phyloP scores from a whole-genome alignment of 2,113 vertebrate genomes.

The Scomber japonicus region DNA sequence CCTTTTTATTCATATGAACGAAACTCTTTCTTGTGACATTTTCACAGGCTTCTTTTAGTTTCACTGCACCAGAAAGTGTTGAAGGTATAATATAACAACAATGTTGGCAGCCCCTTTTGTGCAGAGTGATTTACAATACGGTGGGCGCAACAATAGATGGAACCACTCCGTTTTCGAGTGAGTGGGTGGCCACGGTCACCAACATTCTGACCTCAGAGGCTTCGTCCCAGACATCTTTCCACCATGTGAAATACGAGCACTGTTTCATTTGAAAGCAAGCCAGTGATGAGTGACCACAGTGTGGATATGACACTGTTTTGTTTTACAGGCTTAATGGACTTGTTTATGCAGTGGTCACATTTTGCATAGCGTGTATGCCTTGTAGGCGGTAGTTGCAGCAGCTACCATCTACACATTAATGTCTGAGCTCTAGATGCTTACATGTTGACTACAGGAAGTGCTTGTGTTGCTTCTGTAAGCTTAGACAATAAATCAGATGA shows the following conservation, averaged over 20 bases:
- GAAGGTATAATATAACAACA: constrained; percentile 20
- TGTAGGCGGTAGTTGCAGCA: constrained; percentile 5
- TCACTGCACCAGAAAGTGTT: neutral
- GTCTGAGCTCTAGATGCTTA: too few relatives aligned
- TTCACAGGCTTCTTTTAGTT: neutral
- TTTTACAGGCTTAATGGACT: constrained; percentile 13
- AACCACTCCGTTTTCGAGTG: neutral
- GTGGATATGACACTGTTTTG: constrained; percentile 16
- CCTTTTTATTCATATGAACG: neutral
- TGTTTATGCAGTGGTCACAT: constrained; percentile 15
- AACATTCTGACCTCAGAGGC: constrained; percentile 27
- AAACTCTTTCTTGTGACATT: neutral
- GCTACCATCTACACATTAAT: neutral
- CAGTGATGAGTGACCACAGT: constrained; percentile 35
- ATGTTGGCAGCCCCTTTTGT: constrained; percentile 5
- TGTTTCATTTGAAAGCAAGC: constrained; percentile 49
- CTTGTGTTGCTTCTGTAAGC: too few relatives aligned
- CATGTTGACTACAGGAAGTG: too few relatives aligned
- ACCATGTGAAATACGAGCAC: constrained; percentile 27
- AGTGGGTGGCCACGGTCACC: constrained; percentile 37
- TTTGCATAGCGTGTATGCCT: constrained; percentile 3
- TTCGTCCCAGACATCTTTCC: constrained; percentile 17
- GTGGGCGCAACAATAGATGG: constrained; percentile 11
- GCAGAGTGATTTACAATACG: neutral
- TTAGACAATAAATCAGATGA: neutral